Conservation (phyloP, 2,797 vertebrate genomes). For the Phoebastria nigripes region DNA sequence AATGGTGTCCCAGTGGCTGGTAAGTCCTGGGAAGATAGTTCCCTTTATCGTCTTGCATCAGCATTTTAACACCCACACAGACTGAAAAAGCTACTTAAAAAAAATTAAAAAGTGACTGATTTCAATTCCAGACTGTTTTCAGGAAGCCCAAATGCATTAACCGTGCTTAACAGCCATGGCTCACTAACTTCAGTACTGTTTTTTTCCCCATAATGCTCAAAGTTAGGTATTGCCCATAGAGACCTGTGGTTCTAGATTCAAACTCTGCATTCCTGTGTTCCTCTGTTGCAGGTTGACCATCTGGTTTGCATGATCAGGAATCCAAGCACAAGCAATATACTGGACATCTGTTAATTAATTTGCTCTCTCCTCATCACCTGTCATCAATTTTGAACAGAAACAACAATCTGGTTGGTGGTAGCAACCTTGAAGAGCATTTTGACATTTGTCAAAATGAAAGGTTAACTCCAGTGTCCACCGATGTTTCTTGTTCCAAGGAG, state of each 20-base stretch:
- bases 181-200: not conserved
- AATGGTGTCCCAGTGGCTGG: not conserved
- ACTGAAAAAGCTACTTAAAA: not conserved
- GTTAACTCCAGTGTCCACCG: not conserved
- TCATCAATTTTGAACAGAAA: not conserved
- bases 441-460: not conserved
- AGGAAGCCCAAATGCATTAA: not conserved
- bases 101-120: not conserved
- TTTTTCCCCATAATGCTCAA: not conserved
- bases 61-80: not conserved
- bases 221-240: not conserved
- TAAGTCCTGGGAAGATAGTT: not conserved
- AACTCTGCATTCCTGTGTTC: not conserved
- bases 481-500: not conserved
- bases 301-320: not conserved
- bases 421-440: not conserved
- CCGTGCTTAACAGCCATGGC: not conserved
- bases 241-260: not conserved
- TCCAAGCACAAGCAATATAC: not conserved
- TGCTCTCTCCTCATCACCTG: not conserved
- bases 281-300: rapidly evolving
- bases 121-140: not conserved
- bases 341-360: not conserved
- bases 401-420: not conserved
- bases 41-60: not conserved